phyloP scores from a whole-genome alignment of 2,113 vertebrate species.

The Elaphurus davidianus region DNA sequence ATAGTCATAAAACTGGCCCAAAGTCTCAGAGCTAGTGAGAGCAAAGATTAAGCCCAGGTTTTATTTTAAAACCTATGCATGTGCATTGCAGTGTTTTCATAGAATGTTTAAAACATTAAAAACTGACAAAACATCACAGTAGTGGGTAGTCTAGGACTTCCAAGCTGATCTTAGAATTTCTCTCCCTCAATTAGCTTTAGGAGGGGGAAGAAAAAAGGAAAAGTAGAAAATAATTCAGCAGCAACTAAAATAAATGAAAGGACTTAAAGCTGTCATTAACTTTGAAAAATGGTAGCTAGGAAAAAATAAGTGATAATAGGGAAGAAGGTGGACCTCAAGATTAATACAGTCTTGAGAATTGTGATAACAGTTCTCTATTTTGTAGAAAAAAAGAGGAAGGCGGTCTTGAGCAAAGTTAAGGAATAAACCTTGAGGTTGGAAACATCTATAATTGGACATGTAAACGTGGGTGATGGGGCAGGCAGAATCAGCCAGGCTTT shows the following conservation, averaged over 20 bases:
- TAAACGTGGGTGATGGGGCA: accelerated
- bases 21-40: neutral
- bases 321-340: neutral
- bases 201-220: neutral
- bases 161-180: neutral
- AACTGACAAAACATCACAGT: neutral
- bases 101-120: neutral
- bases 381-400: neutral
- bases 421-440: neutral
- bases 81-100: neutral
- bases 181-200: neutral
- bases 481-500: neutral
- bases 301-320: neutral
- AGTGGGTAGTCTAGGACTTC: neutral
- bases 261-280: neutral
- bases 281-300: neutral
- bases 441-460: neutral
- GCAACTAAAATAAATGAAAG: neutral
- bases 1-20: neutral
- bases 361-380: neutral
- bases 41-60: neutral
- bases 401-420: neutral
- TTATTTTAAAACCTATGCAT: neutral
- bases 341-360: neutral
- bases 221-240: neutral